Conservation (phyloP, 2,888 invertebrate genomes). For the Drosophila mayaguana region DNA sequence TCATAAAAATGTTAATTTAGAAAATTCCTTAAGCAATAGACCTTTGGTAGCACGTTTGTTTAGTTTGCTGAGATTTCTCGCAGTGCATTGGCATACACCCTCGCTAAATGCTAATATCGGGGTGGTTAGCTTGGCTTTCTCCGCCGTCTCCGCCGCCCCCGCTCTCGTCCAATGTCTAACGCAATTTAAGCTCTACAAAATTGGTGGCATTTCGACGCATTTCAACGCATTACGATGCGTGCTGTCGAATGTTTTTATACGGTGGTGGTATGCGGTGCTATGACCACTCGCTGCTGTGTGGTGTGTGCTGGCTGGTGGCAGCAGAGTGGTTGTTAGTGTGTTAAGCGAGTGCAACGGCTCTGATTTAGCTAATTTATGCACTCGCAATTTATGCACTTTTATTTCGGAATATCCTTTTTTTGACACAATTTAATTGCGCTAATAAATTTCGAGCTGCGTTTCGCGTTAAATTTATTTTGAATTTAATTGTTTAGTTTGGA, state of each 20-base stretch:
- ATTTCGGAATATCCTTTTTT: conserved; percentile 22
- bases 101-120: conserved; percentile 18
- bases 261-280: conserved; percentile 55
- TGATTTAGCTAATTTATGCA: conserved; percentile 54
- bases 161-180: conserved; percentile 48
- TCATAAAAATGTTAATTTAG: too few relatives aligned
- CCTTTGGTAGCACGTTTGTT: neutral
- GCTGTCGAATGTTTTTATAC: conserved; percentile 37
- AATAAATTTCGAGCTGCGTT: conserved; percentile 53
- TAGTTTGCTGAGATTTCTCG: conserved; percentile 1
- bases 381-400: conserved; percentile 43
- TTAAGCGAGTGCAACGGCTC: conserved; percentile 45
- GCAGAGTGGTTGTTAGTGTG: conserved; percentile 41
- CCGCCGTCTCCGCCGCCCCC: neutral
- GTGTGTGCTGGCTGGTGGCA: conserved; percentile 9
- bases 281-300: conserved; percentile 8
- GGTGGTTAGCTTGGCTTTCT: conserved; percentile 34
- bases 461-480: conserved; percentile 13
- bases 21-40: neutral
- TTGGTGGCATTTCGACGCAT: conserved; percentile 75
- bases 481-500: conserved; percentile 30
- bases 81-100: conserved; percentile 32
- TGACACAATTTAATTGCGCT: conserved; percentile 53
- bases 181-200: conserved; percentile 69
- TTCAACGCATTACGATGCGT: conserved; percentile 69